Base-by-base conservation (phyloP, 2,888 invertebrate genomes). In the Rotaria macrura region DNA sequence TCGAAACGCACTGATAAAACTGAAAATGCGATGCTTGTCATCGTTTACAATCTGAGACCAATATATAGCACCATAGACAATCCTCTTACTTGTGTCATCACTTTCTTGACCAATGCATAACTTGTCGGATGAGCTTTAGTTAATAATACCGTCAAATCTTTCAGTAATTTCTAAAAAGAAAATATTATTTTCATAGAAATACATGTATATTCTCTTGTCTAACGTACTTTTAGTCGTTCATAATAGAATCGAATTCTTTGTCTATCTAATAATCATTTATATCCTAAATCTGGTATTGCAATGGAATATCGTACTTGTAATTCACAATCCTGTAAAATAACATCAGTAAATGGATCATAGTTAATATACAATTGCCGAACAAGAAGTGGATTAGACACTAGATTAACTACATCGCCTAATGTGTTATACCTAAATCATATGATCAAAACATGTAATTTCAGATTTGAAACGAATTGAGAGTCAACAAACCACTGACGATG, bases 331-430 rank as follows among this genome's bases (percentile, higher is more conserved):
- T 23, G 74, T 38, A 40, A 23, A 40, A 43, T 43, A 38, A 74
- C 74, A 74, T 74, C 74, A 74, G 43, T 74, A 38, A 74, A 74
- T 40, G 74, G 74, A 74, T 74, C 74, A 40, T 74, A 74, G 25
- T 74, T 74, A 29, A 74, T 74, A 74, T 74, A 74, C 23, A 74
- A 43, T 20, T 74, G 74, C n/a, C 74, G 74, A 40, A 74, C 4
- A 25, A 74, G 43, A 38, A 74, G 25, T 40, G 74, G 74, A 14
- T 74, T 40, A 74, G 40, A 74, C 74, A 74, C 25, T 7, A 74
- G 17, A 74, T 74, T 74, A 9, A 74, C 74, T 25, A 74, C 25
- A 74, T 74, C 43, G n/a, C 3, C 6, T n/a, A 74, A 40, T 43
- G 43, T 40, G 14, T 47, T 47, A 47, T 47, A 47, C 47, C 47